phyloP scores from a whole-genome alignment of 2,888 invertebrate species.

The Rugalucina vietnamica region DNA sequence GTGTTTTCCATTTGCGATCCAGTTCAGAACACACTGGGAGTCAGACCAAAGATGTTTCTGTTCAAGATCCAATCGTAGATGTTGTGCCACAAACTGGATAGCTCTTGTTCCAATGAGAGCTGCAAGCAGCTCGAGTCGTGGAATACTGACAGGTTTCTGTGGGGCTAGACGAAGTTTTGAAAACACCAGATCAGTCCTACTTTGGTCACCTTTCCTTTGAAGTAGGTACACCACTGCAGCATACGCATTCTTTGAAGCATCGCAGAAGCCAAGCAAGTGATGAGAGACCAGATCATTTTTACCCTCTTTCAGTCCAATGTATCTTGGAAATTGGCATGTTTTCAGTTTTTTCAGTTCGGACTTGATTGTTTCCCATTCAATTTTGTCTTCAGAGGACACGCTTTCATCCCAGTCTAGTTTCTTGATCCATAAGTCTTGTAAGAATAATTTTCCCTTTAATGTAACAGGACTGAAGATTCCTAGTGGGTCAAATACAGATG shows the following conservation, averaged over 20 bases:
- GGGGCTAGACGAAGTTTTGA: conserved; percentile 27
- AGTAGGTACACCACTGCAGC: neutral
- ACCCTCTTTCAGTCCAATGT: neutral
- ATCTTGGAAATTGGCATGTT: neutral
- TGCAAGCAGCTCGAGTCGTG: conserved; percentile 12
- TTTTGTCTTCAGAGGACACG: neutral
- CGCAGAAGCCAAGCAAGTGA: conserved; percentile 3
- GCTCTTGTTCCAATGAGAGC: neutral
- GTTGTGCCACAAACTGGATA: neutral
- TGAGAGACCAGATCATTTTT: neutral
- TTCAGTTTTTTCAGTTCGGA: neutral
- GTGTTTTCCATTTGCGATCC: neutral
- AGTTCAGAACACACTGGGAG: neutral
- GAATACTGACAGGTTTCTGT: neutral
- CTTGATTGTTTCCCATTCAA: neutral
- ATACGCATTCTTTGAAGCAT: conserved; percentile 3
- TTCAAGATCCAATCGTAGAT: neutral
- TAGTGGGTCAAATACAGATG: conserved; percentile 12
- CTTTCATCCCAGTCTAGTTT: conserved; percentile 14
- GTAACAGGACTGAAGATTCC: conserved; percentile 6
- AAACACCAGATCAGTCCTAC: conserved; percentile 7
- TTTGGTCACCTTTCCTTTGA: neutral
- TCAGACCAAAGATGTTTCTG: neutral
- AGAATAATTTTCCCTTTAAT: conserved; percentile 6
- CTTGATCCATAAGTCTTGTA: conserved; percentile 12